Base-by-base conservation (phyloP, 2,888 invertebrate genomes). In the Byasa hedistus region DNA sequence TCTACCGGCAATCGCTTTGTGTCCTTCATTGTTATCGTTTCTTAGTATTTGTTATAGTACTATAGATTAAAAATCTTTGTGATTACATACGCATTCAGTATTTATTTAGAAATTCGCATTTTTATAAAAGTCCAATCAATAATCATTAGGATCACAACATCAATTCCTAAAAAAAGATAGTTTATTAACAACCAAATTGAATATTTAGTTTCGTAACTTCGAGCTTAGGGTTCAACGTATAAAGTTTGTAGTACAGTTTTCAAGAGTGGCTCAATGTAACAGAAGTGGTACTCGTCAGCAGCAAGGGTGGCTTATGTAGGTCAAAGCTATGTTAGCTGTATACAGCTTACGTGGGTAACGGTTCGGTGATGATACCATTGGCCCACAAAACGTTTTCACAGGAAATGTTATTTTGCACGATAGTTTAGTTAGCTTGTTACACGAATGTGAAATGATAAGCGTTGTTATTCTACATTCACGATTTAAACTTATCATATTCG, bases 321-420 rank as follows among this genome's bases (percentile, higher is more conserved):
- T 64, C 64, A 64, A 57, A 60, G 60, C 60, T 52, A 15, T 27
- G 57, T 57, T 58, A 64, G 36, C 63, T 57, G 57, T 64, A 58
- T 58, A 64, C 48, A 17, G 44, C 36, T 32, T 56, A 21, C n/a
- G 61, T 57, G 68, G 44, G 52, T 51, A 61, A 57, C 64, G 51
- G 22, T 39, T 57, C 61, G 60, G 63, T 36, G 39, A 60, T 23
- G 55, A 63, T 57, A 63, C 36, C 17, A 68, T 61, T 57, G 54
- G 36, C 55, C 55, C 27, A 19, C 22, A 21, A 32, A 61, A 44
- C 61, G 48, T 62, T 66, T 56, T 51, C 15, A 51, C 39, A 27
- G 54, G 32, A 32, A 48, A 56, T 59, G 27, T 68, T 54, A 52
- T 54, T 56, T 21, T 57, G 51, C 56, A 48, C 61, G 22, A 27